A percentile compares a stretch with the other conserved stretches of the same genome.
Conservation (phyloP, 2,888 invertebrate species). For the Machimus atricapillus region DNA sequence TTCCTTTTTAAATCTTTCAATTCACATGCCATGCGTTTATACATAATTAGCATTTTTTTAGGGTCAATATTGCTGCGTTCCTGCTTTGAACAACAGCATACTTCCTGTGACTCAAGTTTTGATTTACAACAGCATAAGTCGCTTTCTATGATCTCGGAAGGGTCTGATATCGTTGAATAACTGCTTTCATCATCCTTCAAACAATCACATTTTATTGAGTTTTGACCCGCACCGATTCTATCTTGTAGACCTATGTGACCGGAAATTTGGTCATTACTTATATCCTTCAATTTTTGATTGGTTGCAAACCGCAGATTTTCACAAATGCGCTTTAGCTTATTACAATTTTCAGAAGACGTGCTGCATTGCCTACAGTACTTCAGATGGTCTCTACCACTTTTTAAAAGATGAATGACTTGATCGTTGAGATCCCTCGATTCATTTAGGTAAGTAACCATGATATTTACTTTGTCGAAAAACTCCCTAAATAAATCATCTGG, state of each 20-base stretch:
- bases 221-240: not conserved
- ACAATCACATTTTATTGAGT: not conserved
- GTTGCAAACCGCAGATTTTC: not conserved
- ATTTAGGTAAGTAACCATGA: not conserved
- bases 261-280: not conserved
- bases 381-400: not conserved
- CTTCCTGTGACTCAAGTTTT: not conserved
- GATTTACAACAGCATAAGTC: not conserved
- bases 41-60: too few species aligned
- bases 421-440: not conserved
- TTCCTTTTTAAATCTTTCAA: too few species aligned
- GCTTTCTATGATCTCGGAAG: not conserved
- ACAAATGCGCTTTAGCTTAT: not conserved
- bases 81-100: not conserved
- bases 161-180: not conserved
- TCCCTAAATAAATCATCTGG: too few species aligned
- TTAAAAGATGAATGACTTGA: not conserved
- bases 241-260: not conserved
- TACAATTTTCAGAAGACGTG: not conserved
- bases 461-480: too few species aligned
- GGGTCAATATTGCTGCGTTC: not conserved
- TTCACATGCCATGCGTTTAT: too few species aligned
- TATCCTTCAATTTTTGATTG: not conserved
- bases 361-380: not conserved
- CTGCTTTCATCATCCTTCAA: not conserved